Evolutionary conservation across 2,888 invertebrate species (phyloP).

Genomic region (Drymonia ruficornis): DNA sequence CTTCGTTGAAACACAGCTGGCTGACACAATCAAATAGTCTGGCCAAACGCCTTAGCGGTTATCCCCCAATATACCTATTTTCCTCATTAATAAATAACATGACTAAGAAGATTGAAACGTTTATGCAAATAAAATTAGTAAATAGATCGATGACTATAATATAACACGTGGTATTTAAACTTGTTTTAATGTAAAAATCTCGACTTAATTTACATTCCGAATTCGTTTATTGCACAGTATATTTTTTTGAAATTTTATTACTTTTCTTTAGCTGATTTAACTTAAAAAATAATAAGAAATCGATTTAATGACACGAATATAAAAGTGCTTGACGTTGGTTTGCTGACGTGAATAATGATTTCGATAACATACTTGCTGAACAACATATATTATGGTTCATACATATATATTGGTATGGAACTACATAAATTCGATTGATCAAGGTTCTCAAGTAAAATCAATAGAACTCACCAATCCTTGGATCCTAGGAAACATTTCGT

Average conservation of each 20-base stretch:
- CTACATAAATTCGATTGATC: no score
- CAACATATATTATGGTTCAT: no score
- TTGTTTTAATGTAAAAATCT: neutral
- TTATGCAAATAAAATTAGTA: neutral
- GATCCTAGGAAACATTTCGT: conserved; percentile 79
- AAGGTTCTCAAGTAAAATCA: conserved; percentile 6
- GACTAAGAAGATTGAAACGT: neutral
- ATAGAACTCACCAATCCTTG: conserved; percentile 74
- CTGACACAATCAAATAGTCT: conserved; percentile 10
- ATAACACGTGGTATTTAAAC: conserved; percentile 2
- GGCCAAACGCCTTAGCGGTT: conserved; percentile 9
- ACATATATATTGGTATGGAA: no score
- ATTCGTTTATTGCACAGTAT: neutral
- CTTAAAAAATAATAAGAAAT: neutral
- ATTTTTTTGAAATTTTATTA: neutral
- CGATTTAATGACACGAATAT: neutral
- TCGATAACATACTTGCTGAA: no score
- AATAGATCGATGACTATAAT: neutral
- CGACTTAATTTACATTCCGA: neutral
- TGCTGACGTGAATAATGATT: neutral
- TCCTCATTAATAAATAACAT: neutral
- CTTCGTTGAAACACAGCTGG: conserved; percentile 14
- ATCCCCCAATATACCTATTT: conserved; percentile 1
- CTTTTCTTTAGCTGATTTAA: neutral
- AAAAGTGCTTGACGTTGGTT: neutral